Percentiles rank a stretch among this genome's conserved stretches.
phyloP scores from a whole-genome alignment of 2,888 invertebrate species.

The Calameuta idolon region DNA sequence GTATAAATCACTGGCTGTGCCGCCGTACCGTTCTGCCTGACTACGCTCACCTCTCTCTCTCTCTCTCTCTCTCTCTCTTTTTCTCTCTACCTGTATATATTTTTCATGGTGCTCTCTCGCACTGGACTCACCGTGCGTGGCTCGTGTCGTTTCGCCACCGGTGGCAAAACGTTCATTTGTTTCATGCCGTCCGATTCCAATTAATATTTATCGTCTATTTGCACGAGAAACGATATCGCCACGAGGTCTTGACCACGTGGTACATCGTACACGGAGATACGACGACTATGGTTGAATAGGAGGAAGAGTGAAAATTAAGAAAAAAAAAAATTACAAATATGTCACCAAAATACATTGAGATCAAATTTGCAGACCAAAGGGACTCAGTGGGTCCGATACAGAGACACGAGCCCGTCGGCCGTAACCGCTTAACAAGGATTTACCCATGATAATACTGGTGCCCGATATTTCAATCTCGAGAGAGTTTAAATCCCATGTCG shows the following conservation, averaged over 20 bases:
- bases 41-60: conserved; percentile 26
- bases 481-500: conserved; percentile 4
- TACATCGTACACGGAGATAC: neutral
- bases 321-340: neutral
- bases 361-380: neutral
- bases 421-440: neutral
- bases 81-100: neutral
- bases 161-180: conserved; percentile 45
- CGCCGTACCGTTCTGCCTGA: conserved; percentile 38
- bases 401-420: neutral
- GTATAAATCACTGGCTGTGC: conserved; percentile 58
- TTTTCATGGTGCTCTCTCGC: neutral
- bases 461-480: conserved; percentile 18
- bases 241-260: neutral
- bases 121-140: conserved; percentile 10
- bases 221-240: conserved; percentile 20
- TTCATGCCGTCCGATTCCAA: conserved; percentile 46
- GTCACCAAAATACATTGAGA: neutral
- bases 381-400: neutral
- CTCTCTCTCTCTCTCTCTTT: neutral
- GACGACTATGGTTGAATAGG: neutral
- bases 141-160: conserved; percentile 42
- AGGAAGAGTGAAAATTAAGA: neutral
- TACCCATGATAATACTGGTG: neutral
- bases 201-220: conserved; percentile 50